Conservation (phyloP, 2,888 invertebrate species). For the Machimus rusticus region DNA sequence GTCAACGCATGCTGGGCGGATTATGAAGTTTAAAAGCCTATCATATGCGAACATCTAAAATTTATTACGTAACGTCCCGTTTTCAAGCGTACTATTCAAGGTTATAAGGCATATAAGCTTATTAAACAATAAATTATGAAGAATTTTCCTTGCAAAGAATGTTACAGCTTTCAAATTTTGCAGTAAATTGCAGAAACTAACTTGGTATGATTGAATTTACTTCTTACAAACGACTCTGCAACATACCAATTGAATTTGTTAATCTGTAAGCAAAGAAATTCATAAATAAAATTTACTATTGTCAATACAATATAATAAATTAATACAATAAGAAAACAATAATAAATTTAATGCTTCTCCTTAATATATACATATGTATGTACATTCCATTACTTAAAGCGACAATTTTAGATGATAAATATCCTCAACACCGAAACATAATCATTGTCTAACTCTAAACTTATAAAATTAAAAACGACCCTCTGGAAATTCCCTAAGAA, state of each 20-base stretch:
- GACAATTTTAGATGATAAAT: too few relatives aligned
- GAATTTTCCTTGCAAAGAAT: neutral
- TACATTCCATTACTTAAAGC: too few relatives aligned
- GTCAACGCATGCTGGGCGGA: neutral
- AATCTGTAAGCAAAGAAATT: too few relatives aligned
- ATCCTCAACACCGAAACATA: neutral
- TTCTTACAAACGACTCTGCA: too few relatives aligned
- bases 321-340: too few relatives aligned
- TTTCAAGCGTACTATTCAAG: neutral
- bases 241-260: too few relatives aligned
- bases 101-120: neutral
- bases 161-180: neutral
- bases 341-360: neutral
- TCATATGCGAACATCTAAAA: neutral
- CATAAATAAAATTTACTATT: too few relatives aligned
- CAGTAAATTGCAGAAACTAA: too few relatives aligned
- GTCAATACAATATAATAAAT: too few relatives aligned
- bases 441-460: neutral
- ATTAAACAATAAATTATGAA: neutral
- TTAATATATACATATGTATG: too few relatives aligned
- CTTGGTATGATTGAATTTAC: neutral
- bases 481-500: neutral
- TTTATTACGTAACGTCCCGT: neutral
- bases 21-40: neutral
- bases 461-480: neutral